phyloP scores from a whole-genome alignment of 2,888 invertebrate genomes.

The Caenorhabditis uteleia region DNA sequence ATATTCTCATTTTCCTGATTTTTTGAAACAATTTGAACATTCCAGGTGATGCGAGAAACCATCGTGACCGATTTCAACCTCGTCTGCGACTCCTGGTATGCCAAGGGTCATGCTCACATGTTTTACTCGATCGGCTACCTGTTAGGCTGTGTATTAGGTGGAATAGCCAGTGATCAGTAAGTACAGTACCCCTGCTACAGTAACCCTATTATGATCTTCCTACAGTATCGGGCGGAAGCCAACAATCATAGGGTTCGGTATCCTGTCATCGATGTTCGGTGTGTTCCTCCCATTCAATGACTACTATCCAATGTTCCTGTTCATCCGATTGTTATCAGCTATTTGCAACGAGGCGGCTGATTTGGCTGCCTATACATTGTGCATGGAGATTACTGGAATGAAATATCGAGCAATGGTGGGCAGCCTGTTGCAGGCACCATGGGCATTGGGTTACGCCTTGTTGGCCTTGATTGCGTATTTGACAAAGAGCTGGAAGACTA shows the following conservation, averaged over 20 bases:
- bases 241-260: constrained; percentile 69
- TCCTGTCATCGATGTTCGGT: constrained; percentile 69
- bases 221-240: constrained; percentile 69
- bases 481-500: constrained; percentile 66
- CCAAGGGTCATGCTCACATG: constrained; percentile 69
- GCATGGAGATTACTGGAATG: constrained; percentile 69
- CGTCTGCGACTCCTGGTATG: constrained; percentile 68
- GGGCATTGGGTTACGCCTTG: constrained; percentile 69
- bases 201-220: too few relatives aligned
- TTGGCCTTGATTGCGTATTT: constrained; percentile 69
- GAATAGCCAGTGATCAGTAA: constrained; percentile 65
- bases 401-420: constrained; percentile 69
- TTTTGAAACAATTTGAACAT: neutral
- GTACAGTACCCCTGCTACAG: too few relatives aligned
- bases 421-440: constrained; percentile 68
- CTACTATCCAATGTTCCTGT: constrained; percentile 64
- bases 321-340: constrained; percentile 59
- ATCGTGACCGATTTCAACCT: constrained; percentile 70
- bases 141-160: constrained; percentile 68
- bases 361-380: constrained; percentile 68
- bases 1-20: too few relatives aligned
- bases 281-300: constrained; percentile 66
- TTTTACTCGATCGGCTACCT: constrained; percentile 69
- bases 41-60: constrained; percentile 66
- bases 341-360: constrained; percentile 69